Percentiles rank a stretch among this genome's conserved stretches.
These are phyloP conservation scores for Festucalex cinctus DNA, from an alignment of 2,113 vertebrate genomes.

Conservation along the genomic window DNA sequence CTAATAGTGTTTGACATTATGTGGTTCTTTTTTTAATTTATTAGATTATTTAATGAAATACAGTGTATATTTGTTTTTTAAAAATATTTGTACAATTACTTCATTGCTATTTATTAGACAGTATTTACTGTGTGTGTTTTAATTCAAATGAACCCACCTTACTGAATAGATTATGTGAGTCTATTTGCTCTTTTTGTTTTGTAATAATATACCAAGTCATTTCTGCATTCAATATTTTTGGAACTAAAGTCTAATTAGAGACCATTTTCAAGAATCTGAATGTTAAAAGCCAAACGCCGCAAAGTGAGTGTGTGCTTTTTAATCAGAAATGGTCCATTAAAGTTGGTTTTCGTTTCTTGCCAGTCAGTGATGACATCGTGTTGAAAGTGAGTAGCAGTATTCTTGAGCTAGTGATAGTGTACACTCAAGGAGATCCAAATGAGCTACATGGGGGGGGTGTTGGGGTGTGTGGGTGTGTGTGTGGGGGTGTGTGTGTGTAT, in stretches of 20 bases:
- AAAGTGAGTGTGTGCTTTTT: not conserved
- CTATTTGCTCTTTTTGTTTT: not conserved
- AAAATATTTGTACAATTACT: too few relatives aligned
- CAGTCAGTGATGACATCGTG: constrained; percentile 25
- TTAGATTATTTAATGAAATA: too few relatives aligned
- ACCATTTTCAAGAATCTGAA: not conserved
- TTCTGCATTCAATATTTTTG: constrained; percentile 12
- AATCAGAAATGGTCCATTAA: not conserved
- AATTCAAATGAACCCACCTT: not conserved
- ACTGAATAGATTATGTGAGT: not conserved
- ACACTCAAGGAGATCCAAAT: constrained; percentile 37
- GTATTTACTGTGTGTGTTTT: not conserved
- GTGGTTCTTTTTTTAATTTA: too few relatives aligned
- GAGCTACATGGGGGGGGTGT: constrained; percentile 25
- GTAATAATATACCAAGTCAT: not conserved
- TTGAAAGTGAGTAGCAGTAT: constrained; percentile 22
- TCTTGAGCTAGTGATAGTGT: constrained; percentile 44
- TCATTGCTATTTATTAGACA: not conserved
- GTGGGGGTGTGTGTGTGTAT: constrained; percentile 10
- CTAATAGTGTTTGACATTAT: too few relatives aligned
- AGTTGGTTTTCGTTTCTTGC: not conserved
- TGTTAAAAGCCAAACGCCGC: not conserved
- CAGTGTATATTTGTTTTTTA: not conserved
- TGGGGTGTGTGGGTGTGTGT: constrained; percentile 16
- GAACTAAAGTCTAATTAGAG: constrained; percentile 2